Conservation (phyloP, 2,113 vertebrate genomes). For the Pseudopipra pipra region DNA sequence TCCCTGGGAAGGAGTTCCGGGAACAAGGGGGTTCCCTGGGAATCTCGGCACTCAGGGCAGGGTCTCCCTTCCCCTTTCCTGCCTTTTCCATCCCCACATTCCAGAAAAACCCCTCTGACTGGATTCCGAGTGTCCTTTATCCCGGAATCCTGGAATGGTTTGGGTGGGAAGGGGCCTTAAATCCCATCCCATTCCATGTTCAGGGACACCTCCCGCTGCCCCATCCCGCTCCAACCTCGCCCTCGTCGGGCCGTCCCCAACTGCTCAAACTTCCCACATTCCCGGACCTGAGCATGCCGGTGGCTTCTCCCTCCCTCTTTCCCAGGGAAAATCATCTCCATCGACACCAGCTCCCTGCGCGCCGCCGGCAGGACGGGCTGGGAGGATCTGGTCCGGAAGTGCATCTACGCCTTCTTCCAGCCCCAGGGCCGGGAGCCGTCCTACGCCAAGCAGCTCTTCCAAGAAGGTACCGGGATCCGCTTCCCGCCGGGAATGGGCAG, state of each 20-base stretch:
- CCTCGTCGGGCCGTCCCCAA: no score
- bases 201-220: not conserved
- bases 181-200: not conserved
- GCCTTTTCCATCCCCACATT: no score
- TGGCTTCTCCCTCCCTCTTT: not conserved
- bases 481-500: not conserved
- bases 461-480: constrained; percentile 82
- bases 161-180: not conserved
- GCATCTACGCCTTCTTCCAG: constrained; percentile 97
- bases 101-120: no score
- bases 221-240: not conserved
- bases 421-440: constrained; percentile 92
- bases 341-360: constrained; percentile 92
- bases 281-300: no score
- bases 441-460: constrained; percentile 93
- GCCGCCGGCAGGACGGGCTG: constrained; percentile 90
- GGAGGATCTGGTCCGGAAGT: constrained; percentile 95
- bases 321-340: constrained; percentile 97
- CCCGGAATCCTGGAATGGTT: no score
- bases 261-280: no score
- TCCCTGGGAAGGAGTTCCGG: no score
- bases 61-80: no score
- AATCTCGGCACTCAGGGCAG: no score
- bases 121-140: no score
- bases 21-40: no score